Base-by-base conservation (phyloP, 1,140 invertebrate species). In the Lordiphosa mommai region DNA sequence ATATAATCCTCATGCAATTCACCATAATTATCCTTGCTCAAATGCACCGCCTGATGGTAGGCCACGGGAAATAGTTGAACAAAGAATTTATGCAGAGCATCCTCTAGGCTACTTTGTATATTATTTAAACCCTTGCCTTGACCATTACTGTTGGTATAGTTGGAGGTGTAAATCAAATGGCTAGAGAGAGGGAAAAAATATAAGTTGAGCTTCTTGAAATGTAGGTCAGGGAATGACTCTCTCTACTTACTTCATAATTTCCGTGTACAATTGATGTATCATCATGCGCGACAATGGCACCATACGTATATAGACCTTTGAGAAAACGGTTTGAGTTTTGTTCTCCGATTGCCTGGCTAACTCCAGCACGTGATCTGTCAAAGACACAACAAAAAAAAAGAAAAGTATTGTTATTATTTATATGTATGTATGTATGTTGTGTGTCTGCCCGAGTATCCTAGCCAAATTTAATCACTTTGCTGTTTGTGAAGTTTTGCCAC, bases 11-110 rank as follows among this genome's bases (percentile, higher is more conserved):
- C 90, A 3, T 93, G 93, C 76, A 96, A 93, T 40, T 94, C 92
- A 9, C 90, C 89, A 79, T 85, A 71, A 16, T 68, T 84, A 2
- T 87, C 40, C 29, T 87, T 88, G 20, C 76, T 79, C 4, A 91
- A 89, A 49, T 91, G 91, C 4, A 94, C 90, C 1, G 91, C 91
- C 60, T 93, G 93, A 74, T 95, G 94, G 84, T 96, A 97, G 10
- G 95, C 94, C 10, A 95, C 90, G 0, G 95, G 94, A 87, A 97
- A 97, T 1, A 98, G 89, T 10, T 93, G 91, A n/a, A 92, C 91
- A 90, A 97, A 98, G 90, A 97, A 97, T 13, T 91, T 91, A 23
- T 91, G 89, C 2, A 96, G 93, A 4, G 93, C 92, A n/a, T 91
- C 89, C 71, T 92, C 91, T 3, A 91, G 48, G 20, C 55, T 73